These are phyloP conservation scores for Dermatemys mawii DNA, from an alignment of 2,113 vertebrate species.

Conservation along the genomic window DNA sequence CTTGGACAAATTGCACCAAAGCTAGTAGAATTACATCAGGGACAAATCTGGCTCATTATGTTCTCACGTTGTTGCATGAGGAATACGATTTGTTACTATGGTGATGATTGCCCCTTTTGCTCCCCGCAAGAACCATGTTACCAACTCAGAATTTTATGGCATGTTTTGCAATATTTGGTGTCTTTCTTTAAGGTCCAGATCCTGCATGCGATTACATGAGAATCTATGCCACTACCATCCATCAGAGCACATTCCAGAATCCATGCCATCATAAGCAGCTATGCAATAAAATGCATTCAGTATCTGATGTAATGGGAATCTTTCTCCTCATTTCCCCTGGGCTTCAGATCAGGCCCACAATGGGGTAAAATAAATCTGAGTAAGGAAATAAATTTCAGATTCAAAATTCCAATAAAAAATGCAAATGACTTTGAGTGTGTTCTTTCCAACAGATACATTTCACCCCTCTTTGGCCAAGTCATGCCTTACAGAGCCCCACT, in stretches of 20 bases:
- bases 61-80: fast-evolving
- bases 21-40: fast-evolving
- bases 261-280: not conserved
- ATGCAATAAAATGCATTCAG: not conserved
- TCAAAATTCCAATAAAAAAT: not conserved
- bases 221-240: fast-evolving
- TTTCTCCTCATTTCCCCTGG: fast-evolving
- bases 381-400: not conserved
- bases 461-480: not conserved
- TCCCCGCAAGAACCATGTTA: too few species aligned
- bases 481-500: fast-evolving
- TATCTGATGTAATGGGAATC: fast-evolving
- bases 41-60: not conserved
- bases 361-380: fast-evolving
- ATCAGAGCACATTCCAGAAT: not conserved
- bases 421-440: fast-evolving
- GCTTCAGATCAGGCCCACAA: fast-evolving
- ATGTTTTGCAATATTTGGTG: not conserved
- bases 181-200: not conserved
- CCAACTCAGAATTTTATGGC: not conserved
- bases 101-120: too few species aligned
- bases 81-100: fast-evolving
- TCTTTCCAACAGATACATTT: not conserved
- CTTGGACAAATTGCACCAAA: fast-evolving
- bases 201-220: not conserved